Conservation (phyloP, 2,888 invertebrate genomes). For the Acanthosepion esculentum region DNA sequence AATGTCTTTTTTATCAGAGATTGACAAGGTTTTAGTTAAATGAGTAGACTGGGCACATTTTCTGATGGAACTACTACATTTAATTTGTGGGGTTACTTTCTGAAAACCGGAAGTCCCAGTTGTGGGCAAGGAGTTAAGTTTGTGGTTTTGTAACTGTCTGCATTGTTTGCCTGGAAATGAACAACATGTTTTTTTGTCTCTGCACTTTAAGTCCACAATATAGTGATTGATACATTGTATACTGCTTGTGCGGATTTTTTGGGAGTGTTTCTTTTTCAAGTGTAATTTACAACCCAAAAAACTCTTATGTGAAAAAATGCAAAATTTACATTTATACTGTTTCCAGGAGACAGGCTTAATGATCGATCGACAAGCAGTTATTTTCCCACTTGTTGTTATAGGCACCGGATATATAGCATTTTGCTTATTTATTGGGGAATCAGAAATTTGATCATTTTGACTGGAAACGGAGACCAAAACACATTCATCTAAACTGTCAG, state of each 20-base stretch:
- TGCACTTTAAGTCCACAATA: background rate
- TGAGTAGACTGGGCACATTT: background rate
- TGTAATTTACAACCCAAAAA: background rate
- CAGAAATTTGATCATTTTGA: background rate
- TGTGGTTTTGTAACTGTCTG: background rate
- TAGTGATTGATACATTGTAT: background rate
- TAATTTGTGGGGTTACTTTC: background rate
- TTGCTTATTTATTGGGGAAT: background rate
- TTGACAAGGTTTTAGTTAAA: background rate
- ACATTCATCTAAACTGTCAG: background rate
- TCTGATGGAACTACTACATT: background rate
- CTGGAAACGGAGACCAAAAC: background rate
- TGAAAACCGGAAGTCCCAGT: background rate
- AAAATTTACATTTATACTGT: constrained; percentile 37
- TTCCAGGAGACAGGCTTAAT: background rate
- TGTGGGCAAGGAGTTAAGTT: background rate
- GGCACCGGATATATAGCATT: background rate
- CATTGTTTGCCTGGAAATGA: background rate
- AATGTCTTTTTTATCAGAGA: background rate
- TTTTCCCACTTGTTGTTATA: background rate
- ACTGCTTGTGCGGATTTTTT: background rate
- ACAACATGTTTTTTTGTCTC: background rate
- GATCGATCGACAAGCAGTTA: background rate
- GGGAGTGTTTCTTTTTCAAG: background rate
- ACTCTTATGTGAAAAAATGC: background rate